A percentile compares a stretch with the other conserved stretches of the same genome.
Evolutionary conservation across 2,888 invertebrate genomes (phyloP).

Genomic region (Fragum whitleyi): DNA sequence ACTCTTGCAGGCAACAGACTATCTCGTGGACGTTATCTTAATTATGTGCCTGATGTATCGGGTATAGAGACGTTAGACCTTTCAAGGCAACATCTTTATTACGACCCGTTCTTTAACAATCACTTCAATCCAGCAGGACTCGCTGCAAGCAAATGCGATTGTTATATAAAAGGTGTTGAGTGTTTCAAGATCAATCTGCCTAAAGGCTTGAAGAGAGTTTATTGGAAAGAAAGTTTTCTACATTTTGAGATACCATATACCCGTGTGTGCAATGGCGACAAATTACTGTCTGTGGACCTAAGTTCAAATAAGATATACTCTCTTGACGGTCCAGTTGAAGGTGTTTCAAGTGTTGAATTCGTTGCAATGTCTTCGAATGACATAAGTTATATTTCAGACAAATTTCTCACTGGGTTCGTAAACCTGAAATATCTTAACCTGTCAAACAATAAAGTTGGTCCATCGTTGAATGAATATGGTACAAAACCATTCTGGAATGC

Average conservation of each 20-base stretch:
- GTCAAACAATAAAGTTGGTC: constrained; percentile 37
- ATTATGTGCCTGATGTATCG: constrained; percentile 3
- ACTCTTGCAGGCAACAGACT: constrained; percentile 54
- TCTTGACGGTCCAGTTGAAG: constrained; percentile 47
- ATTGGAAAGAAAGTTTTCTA: constrained; percentile 47
- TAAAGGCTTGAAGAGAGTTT: neutral
- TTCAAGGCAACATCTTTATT: constrained; percentile 52
- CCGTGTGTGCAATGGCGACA: constrained; percentile 30
- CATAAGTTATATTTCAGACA: constrained; percentile 19
- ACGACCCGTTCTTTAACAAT: constrained; percentile 39
- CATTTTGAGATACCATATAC: neutral
- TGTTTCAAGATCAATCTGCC: neutral
- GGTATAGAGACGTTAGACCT: constrained; percentile 37
- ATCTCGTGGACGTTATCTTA: constrained; percentile 30
- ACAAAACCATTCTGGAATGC: neutral
- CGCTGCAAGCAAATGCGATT: neutral
- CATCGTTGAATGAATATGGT: neutral
- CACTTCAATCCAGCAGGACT: neutral
- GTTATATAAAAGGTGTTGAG: neutral
- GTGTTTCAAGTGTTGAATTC: constrained; percentile 35
- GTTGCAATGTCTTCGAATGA: constrained; percentile 58
- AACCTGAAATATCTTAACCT: constrained; percentile 42
- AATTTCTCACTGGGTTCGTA: constrained; percentile 42
- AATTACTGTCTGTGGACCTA: constrained; percentile 37
- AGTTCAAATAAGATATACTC: constrained; percentile 49